These are phyloP conservation scores for Lasioglossum zephyrum DNA, from an alignment of 2,888 invertebrate species.

Conservation along the genomic window DNA sequence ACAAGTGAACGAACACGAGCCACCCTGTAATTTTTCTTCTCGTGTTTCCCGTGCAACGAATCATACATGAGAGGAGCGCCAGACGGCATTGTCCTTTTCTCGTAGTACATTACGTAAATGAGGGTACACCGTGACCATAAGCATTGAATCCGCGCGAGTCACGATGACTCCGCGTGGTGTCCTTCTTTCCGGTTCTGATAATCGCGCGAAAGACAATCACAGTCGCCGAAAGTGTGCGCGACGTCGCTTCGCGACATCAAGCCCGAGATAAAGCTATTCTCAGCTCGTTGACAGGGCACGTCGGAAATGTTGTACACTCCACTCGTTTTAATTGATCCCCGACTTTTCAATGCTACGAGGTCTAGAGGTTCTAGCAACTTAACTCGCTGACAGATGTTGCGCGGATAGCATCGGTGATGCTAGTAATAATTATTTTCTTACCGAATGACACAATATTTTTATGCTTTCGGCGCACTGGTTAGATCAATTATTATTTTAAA, in stretches of 20 bases:
- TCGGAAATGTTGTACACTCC: background rate
- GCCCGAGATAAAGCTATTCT: background rate
- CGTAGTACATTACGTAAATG: constrained; percentile 81
- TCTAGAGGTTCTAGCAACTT: background rate
- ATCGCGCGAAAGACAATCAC: constrained; percentile 34
- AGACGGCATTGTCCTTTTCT: constrained; percentile 76
- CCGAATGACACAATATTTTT: too few species aligned
- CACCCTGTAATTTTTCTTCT: constrained; percentile 57
- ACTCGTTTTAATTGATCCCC: background rate
- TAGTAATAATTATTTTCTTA: too few species aligned
- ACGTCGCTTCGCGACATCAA: background rate
- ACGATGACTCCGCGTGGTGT: constrained; percentile 35
- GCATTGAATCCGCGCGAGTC: constrained; percentile 69
- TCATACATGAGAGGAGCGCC: constrained; percentile 73
- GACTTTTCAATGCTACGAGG: background rate
- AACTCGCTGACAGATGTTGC: background rate
- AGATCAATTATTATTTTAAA: too few species aligned
- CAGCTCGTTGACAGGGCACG: constrained; percentile 14
- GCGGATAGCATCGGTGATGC: too few species aligned
- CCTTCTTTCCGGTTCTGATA: constrained; percentile 69
- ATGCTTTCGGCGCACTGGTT: too few species aligned
- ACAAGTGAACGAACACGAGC: constrained; percentile 41
- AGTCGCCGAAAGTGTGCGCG: constrained; percentile 37
- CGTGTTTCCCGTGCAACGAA: constrained; percentile 71
- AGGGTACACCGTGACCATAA: constrained; percentile 76